Conservation (phyloP, 2,888 invertebrate genomes). For the Nymphalis urticae region DNA sequence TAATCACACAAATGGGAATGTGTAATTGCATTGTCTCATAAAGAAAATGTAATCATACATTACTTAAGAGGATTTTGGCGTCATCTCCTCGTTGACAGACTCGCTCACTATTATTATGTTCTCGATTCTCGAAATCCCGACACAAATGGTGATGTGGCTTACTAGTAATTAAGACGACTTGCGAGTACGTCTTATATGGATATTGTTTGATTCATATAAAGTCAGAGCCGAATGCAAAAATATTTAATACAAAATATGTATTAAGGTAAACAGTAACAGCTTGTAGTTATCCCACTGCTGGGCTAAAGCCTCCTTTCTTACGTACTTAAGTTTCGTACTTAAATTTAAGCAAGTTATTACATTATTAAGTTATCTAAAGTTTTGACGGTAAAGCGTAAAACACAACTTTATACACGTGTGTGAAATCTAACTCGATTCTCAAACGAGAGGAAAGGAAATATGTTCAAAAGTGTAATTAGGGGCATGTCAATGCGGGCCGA, state of each 20-base stretch:
- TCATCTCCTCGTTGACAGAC: neutral
- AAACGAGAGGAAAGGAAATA: neutral
- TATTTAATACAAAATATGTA: no score
- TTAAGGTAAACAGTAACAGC: no score
- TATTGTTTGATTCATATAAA: neutral
- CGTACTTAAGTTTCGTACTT: no score
- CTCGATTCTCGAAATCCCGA: neutral
- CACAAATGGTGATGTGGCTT: conserved; percentile 5
- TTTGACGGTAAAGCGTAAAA: neutral
- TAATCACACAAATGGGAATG: conserved; percentile 18
- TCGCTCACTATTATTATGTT: conserved; percentile 6
- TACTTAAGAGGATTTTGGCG: conserved; percentile 10
- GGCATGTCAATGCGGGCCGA: conserved; percentile 9
- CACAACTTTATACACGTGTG: neutral
- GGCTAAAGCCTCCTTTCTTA: no score
- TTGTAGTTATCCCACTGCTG: no score
- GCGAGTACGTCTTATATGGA: neutral
- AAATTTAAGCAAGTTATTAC: neutral
- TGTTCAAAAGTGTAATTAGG: conserved; percentile 12
- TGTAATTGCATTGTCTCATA: conserved; percentile 24
- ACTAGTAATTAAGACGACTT: neutral
- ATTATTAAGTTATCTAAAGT: neutral
- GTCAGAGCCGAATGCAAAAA: neutral
- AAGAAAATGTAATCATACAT: conserved; percentile 23
- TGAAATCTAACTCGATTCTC: neutral